A percentile compares a stretch with the other conserved stretches of the same genome.
These are phyloP conservation scores for Sapayoa aenigma DNA, from an alignment of 2,113 vertebrate species.

Conservation along the genomic window DNA sequence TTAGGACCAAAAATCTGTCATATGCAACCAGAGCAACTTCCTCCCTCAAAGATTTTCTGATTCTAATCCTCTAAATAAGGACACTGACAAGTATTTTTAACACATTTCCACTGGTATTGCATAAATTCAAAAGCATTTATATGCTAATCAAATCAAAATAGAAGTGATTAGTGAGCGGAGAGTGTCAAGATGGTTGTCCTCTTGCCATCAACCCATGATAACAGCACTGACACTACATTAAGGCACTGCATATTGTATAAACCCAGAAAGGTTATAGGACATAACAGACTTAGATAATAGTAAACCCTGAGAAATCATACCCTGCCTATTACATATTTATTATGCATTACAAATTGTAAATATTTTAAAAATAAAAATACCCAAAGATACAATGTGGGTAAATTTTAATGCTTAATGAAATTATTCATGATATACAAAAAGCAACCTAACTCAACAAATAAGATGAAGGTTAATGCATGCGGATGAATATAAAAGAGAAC, in stretches of 20 bases:
- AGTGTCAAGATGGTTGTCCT: constrained; percentile 75
- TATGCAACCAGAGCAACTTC: neutral
- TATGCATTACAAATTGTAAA: constrained; percentile 77
- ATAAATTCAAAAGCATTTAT: constrained; percentile 72
- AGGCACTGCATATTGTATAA: constrained; percentile 72
- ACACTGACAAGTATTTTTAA: constrained; percentile 73
- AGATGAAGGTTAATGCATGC: constrained; percentile 82
- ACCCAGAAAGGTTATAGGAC: constrained; percentile 75
- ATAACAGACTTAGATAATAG: constrained; percentile 73
- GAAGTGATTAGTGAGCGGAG: constrained; percentile 74
- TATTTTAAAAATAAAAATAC: constrained; percentile 67
- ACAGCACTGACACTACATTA: constrained; percentile 64
- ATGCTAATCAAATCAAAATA: constrained; percentile 80
- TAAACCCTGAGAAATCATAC: constrained; percentile 67
- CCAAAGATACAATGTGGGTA: constrained; percentile 70
- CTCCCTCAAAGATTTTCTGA: neutral
- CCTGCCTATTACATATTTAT: constrained; percentile 77
- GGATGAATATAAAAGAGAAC: constrained; percentile 64
- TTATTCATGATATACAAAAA: constrained; percentile 81
- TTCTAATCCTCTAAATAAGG: constrained; percentile 47
- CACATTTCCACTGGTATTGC: constrained; percentile 64
- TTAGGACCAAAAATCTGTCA: neutral
- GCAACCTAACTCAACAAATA: constrained; percentile 75
- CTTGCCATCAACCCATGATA: constrained; percentile 75
- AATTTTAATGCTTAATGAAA: constrained; percentile 79